phyloP scores from a whole-genome alignment of 35 echinoderm and acorn worm species.

The Stichopus chloronotus region DNA sequence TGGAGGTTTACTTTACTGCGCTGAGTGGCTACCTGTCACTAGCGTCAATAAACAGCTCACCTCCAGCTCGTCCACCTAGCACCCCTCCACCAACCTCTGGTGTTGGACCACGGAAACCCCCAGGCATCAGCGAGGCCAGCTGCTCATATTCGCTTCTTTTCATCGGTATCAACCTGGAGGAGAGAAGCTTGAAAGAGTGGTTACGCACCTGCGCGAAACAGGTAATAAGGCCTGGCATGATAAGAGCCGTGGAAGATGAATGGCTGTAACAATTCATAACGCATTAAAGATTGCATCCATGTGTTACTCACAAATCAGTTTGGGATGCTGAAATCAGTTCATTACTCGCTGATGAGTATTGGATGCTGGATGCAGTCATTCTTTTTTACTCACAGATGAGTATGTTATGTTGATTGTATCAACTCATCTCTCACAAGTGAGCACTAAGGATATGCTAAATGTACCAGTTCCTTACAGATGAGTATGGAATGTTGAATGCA shows the following conservation, averaged over 20 bases:
- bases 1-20: constrained; percentile 75
- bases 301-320: too few species aligned
- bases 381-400: too few species aligned
- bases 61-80: constrained; percentile 52
- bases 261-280: not conserved
- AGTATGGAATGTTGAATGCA: too few species aligned
- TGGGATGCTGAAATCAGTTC: too few species aligned
- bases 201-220: constrained; percentile 85
- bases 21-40: constrained; percentile 77
- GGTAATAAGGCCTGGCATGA: constrained; percentile 46
- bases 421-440: too few species aligned
- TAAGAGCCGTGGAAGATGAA: too few species aligned
- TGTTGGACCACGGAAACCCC: constrained; percentile 50
- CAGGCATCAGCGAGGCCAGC: constrained; percentile 48
- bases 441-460: too few species aligned
- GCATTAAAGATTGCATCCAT: too few species aligned
- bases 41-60: constrained; percentile 41
- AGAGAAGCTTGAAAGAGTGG: constrained; percentile 74
- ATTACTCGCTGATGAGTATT: too few species aligned
- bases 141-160: constrained; percentile 68
- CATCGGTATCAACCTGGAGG: constrained; percentile 70
- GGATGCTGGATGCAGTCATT: too few species aligned
- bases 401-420: too few species aligned
- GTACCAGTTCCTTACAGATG: too few species aligned
- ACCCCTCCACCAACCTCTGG: not conserved